Percentiles rank a stretch among this genome's conserved stretches.
Evolutionary conservation across 2,797 vertebrate species (phyloP).

Genomic region (Rhinophrynus dorsalis): DNA sequence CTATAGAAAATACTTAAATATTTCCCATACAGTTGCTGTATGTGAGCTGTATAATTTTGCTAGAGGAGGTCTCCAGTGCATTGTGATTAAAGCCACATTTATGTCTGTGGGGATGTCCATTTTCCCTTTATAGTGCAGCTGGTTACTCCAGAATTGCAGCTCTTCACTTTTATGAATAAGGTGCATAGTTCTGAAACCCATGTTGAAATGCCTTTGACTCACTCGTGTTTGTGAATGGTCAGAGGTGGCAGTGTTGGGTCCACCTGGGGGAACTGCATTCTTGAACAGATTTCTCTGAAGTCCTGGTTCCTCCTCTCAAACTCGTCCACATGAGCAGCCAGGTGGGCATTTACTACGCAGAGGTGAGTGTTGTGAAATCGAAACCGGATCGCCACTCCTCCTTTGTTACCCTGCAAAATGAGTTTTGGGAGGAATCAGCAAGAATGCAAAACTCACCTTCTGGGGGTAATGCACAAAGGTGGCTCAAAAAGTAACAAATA

Average conservation of each 20-base stretch:
- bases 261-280: conserved; percentile 82
- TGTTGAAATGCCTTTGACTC: too few species aligned
- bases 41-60: too few species aligned
- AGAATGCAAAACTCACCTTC: not conserved
- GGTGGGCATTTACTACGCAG: conserved; percentile 92
- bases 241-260: conserved; percentile 75
- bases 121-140: too few species aligned
- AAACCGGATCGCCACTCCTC: conserved; percentile 90
- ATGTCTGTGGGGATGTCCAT: too few species aligned
- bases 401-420: conserved; percentile 88
- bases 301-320: conserved; percentile 94
- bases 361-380: conserved; percentile 89
- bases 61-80: too few species aligned
- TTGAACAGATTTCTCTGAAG: conserved; percentile 90
- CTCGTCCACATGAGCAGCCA: conserved; percentile 90
- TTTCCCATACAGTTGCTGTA: too few species aligned
- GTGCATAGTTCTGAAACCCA: too few species aligned
- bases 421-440: not conserved
- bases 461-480: not conserved
- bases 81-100: too few species aligned
- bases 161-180: too few species aligned
- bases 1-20: too few species aligned
- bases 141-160: too few species aligned
- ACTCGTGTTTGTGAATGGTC: conserved; percentile 90
- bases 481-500: too few species aligned